These are phyloP conservation scores for Mellilla xanthometata DNA, from an alignment of 2,888 invertebrate species.

Conservation along the genomic window DNA sequence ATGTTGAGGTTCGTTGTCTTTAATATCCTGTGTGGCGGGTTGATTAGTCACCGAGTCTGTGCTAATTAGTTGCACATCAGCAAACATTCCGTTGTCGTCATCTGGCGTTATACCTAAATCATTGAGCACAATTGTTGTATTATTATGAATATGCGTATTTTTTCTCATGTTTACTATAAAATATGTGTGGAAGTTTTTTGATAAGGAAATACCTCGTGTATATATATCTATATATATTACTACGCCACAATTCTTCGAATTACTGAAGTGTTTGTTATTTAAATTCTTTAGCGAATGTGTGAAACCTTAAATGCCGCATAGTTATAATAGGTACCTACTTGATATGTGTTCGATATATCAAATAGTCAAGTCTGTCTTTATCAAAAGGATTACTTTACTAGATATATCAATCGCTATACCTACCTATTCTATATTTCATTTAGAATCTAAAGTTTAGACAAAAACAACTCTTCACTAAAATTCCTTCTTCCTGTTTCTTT, in stretches of 20 bases:
- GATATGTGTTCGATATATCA: too few relatives aligned
- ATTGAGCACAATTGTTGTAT: conserved; percentile 2
- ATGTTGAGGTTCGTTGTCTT: conserved; percentile 16
- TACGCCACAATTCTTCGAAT: background rate
- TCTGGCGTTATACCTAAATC: conserved; percentile 6
- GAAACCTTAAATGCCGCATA: too few relatives aligned
- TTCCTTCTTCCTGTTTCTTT: too few relatives aligned
- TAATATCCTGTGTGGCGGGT: conserved; percentile 14
- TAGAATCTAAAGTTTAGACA: too few relatives aligned
- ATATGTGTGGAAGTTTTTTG: background rate
- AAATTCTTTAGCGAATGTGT: too few relatives aligned
- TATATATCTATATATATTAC: background rate
- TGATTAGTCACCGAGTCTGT: conserved; percentile 5
- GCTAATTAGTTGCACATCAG: conserved; percentile 5
- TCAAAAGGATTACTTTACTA: too few relatives aligned
- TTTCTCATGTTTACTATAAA: conserved; percentile 8
- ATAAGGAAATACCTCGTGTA: conserved; percentile 4
- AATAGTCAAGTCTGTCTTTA: too few relatives aligned
- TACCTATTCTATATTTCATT: too few relatives aligned
- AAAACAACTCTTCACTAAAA: too few relatives aligned
- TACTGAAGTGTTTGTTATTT: background rate
- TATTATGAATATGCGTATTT: background rate
- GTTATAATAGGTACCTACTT: too few relatives aligned
- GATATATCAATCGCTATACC: too few relatives aligned
- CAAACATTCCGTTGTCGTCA: conserved; percentile 8